phyloP scores from a whole-genome alignment of 2,797 vertebrate species.

The Bovichtus diacanthus region DNA sequence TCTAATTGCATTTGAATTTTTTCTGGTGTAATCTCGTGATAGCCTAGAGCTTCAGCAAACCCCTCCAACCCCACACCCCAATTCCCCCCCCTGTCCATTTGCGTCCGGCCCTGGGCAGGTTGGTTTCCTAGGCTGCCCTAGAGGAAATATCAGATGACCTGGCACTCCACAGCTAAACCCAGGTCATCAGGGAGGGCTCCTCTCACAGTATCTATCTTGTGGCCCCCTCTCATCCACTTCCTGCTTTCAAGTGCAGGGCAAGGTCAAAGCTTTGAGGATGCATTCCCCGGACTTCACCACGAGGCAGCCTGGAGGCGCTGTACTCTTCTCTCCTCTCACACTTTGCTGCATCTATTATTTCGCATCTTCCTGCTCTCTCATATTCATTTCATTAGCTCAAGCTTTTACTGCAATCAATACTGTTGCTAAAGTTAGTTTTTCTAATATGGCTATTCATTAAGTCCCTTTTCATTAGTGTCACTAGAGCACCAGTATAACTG shows the following conservation, averaged over 20 bases:
- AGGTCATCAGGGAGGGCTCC: conserved; percentile 81
- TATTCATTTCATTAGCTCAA: conserved; percentile 81
- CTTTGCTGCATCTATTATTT: conserved; percentile 69
- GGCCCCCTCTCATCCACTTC: conserved; percentile 78
- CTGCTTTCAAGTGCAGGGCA: conserved; percentile 85
- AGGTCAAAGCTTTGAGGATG: conserved; percentile 85
- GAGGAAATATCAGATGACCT: conserved; percentile 89
- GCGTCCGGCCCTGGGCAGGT: conserved; percentile 77
- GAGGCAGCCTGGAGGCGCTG: conserved; percentile 80
- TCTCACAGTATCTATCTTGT: conserved; percentile 69
- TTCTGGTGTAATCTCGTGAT: conserved; percentile 78
- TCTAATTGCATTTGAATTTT: conserved; percentile 84
- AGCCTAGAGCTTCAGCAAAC: conserved; percentile 62
- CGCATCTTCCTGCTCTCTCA: conserved; percentile 71
- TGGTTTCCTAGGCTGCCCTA: conserved; percentile 85
- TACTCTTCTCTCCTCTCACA: conserved; percentile 62
- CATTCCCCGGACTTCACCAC: conserved; percentile 79
- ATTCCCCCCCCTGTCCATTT: conserved; percentile 80
- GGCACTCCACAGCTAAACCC: conserved; percentile 79
- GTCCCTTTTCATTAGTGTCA: conserved; percentile 81
- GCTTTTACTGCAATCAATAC: conserved; percentile 84
- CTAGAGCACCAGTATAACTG: conserved; percentile 68
- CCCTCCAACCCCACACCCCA: conserved; percentile 24
- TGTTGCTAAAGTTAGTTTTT: conserved; percentile 77
- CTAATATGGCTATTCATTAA: conserved; percentile 77